Evolutionary conservation across 2,888 invertebrate genomes (phyloP), one percentile per base, ranked within the genome.

Genomic region (Agonopterix alstromeriana): DNA sequence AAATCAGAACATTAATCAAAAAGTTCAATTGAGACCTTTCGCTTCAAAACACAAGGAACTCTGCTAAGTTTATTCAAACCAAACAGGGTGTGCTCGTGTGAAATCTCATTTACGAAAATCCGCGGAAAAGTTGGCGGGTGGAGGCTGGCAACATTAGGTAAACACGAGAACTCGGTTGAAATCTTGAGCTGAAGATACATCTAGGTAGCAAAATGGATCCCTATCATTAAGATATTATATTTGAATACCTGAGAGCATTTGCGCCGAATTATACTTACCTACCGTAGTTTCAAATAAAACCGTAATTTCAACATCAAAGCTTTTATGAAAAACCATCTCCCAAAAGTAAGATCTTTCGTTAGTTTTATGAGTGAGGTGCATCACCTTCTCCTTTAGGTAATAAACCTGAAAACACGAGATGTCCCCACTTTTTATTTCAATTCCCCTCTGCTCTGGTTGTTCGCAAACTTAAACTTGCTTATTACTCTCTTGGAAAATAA

Each of bases 401-500:
- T 77, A 80, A 77, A 80, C 70, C 64, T 57, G 57, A 54, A 53
- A 56, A 62, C 64, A 67, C 61, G 63, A 63, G 63, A 62, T 64
- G 60, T 63, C 60, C 62, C 58, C 55, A 62, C 62, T 70, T 70
- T 81, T 79, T 75, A 74, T 75, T 83, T 81, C 79, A 78, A 81
- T 80, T 78, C 72, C 67, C 68, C 67, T 63, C 60, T 62, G 65
- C 61, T 27, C 27, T 27, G 27, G 27, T 27, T 27, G 27, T 27
- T 27, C 5, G 27, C 27, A 27, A 27, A 27, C 27, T 27, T 27
- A 27, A 27, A 27, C 27, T 27, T 27, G 7, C 27, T 27, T 27
- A 27, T 27, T 27, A 27, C 27, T 27, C 27, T 27, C 27, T 27
- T 27, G 27, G 27, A 27, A 27, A 27, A 27, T 27, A 27, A 27